Percentiles rank a stretch among this genome's conserved stretches.
Evolutionary conservation across 2,888 invertebrate genomes (phyloP).

Genomic region (Hypolimnas misippus): DNA sequence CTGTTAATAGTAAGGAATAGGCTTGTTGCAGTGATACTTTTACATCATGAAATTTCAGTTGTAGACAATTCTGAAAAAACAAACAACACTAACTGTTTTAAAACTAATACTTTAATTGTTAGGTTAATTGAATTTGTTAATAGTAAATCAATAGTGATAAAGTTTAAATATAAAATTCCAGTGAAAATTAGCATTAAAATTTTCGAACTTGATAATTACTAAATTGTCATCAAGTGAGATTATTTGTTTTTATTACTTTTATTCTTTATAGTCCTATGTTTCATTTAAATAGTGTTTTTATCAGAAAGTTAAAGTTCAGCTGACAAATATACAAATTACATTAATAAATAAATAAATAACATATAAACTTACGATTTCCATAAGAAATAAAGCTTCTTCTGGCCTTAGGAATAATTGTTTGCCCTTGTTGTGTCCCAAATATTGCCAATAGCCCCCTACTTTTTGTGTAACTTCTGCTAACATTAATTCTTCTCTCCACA

Average conservation of each 20-base stretch:
- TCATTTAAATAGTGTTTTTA: too few species aligned
- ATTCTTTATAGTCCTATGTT: too few species aligned
- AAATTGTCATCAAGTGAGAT: too few species aligned
- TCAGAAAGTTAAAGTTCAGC: too few species aligned
- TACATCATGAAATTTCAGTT: constrained; percentile 82
- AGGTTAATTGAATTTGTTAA: background rate
- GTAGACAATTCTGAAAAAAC: constrained; percentile 84
- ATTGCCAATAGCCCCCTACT: constrained; percentile 83
- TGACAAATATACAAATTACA: too few species aligned
- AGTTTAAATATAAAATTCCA: too few species aligned
- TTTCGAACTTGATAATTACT: too few species aligned
- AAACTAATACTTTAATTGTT: background rate
- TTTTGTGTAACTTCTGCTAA: constrained; percentile 83
- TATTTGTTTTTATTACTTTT: too few species aligned
- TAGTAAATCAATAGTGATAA: too few species aligned
- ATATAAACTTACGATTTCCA: constrained; percentile 85
- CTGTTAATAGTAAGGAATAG: constrained; percentile 79
- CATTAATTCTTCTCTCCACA: constrained; percentile 80
- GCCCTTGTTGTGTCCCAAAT: constrained; percentile 78
- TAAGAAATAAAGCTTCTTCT: constrained; percentile 86
- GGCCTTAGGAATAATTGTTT: constrained; percentile 81
- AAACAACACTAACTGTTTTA: background rate
- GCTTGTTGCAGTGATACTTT: constrained; percentile 87
- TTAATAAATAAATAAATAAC: constrained; percentile 6
- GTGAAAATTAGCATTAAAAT: too few species aligned